These are phyloP conservation scores for Microplitis mediator DNA, from an alignment of 1,140 invertebrate genomes.

Conservation along the genomic window DNA sequence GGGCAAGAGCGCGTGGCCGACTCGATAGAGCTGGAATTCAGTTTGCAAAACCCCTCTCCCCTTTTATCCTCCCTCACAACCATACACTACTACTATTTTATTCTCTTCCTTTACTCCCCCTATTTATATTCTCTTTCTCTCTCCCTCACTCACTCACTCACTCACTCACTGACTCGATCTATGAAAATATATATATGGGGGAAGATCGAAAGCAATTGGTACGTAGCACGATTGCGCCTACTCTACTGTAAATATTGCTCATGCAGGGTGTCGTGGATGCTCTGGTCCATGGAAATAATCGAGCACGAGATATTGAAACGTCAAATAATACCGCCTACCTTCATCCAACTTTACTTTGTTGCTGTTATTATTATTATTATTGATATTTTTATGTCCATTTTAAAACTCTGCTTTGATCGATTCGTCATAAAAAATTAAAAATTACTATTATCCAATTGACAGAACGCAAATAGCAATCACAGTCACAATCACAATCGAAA, in stretches of 20 bases:
- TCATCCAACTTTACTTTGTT: not conserved
- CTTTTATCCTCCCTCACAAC: not conserved
- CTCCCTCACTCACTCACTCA: too few species aligned
- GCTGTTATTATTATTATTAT: not conserved
- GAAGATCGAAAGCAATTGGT: conserved; percentile 41
- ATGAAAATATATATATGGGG: conserved; percentile 1
- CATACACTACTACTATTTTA: not conserved
- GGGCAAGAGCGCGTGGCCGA: conserved; percentile 37
- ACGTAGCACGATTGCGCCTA: conserved; percentile 41
- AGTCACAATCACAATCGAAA: too few species aligned
- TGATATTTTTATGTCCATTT: not conserved
- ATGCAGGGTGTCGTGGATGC: conserved; percentile 34
- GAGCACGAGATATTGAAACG: conserved; percentile 27
- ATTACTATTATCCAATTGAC: too few species aligned
- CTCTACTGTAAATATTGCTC: conserved; percentile 44
- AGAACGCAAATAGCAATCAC: too few species aligned
- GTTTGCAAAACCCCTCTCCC: conserved; percentile 35
- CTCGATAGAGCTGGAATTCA: conserved; percentile 43
- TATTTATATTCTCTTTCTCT: too few species aligned
- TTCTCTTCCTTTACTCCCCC: too few species aligned
- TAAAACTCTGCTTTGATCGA: too few species aligned
- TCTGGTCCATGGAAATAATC: conserved; percentile 27
- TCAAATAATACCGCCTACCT: conserved; percentile 17
- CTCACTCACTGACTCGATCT: not conserved
- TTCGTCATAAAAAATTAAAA: not conserved